Base-by-base conservation (phyloP, 2,888 invertebrate species). In the Corythucha ciliata region DNA sequence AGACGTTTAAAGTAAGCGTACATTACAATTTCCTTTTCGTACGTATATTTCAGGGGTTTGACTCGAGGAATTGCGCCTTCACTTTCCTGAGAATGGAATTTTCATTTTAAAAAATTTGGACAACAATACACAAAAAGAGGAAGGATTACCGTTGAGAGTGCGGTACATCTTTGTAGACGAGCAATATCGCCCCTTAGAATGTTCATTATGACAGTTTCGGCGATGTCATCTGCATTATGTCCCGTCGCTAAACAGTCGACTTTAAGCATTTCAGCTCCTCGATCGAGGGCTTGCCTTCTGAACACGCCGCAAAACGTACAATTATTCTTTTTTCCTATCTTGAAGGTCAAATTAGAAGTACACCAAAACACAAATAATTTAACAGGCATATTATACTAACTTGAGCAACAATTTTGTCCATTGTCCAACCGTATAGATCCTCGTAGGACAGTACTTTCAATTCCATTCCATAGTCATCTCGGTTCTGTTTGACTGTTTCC, bases 1-100 rank as follows among this genome's bases (percentile, higher is more conserved):
- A 98, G 71, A 64, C 89, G 87, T 67, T 91, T 90, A 67, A 89
- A 96, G 67, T 97, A 90, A 0, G 98, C 97, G 71, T 98, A 96
- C 91, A 96, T 92, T 0, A 97, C 98, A 65, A 98, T 98, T 73
- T 98, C 98, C 66, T 97, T 97, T 68, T 98, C 98, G 68, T 96
- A 98, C 0, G 92, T 83, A 67, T 96, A 97, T 67, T 97, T 97
- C 33, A 97, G 77, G 0, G 96, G 96, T 66, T 97, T 97, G 16
- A 92, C 92, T 61, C 96, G 74, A 1, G 91, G 88, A 63, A 96
- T 85, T 8, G 83, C 74, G 57, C 84, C 88, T 64, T 86, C 86
- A 62, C 78, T 76, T 58, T 82, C 79, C 81, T 82, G 64, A 54
- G 74, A 70, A 58, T 54, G 1, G 63, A 65, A 27, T 42, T 49